Evolutionary conservation across 2,113 vertebrate genomes (phyloP).

Genomic region (Catharus minimus): DNA sequence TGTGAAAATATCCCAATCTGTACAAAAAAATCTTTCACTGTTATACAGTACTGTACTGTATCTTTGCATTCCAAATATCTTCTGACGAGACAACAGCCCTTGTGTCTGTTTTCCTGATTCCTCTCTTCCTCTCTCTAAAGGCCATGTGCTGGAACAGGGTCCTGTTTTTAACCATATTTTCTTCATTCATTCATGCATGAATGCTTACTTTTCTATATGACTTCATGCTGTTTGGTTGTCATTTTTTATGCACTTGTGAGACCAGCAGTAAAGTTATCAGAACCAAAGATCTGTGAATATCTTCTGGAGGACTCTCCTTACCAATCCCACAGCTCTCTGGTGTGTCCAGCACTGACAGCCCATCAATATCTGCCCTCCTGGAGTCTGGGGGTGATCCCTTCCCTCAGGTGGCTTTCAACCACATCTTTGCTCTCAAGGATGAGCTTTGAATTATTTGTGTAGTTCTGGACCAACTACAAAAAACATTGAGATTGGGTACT

Average conservation of each 20-base stretch:
- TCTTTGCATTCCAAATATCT: not conserved
- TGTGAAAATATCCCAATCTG: not conserved
- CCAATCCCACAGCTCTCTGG: not conserved
- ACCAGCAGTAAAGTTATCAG: not conserved
- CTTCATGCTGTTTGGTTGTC: not conserved
- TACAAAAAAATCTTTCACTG: not conserved
- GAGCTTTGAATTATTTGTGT: conserved; percentile 23
- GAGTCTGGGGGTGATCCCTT: not conserved
- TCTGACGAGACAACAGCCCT: not conserved
- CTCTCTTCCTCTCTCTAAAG: not conserved
- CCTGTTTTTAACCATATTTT: not conserved
- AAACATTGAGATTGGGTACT: not conserved
- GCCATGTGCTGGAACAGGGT: accelerated
- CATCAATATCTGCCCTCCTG: not conserved
- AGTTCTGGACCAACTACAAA: not conserved
- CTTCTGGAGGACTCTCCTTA: not conserved
- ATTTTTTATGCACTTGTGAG: not conserved
- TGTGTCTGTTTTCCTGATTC: not conserved
- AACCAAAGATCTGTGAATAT: not conserved
- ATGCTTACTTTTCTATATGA: not conserved
- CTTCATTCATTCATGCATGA: not conserved
- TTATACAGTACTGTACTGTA: not conserved
- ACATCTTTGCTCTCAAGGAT: not conserved
- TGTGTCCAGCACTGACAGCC: not conserved
- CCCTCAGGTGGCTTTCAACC: not conserved